These are phyloP conservation scores for Oconnorella tubifera DNA, from an alignment of 2,888 invertebrate species.

Conservation along the genomic window DNA sequence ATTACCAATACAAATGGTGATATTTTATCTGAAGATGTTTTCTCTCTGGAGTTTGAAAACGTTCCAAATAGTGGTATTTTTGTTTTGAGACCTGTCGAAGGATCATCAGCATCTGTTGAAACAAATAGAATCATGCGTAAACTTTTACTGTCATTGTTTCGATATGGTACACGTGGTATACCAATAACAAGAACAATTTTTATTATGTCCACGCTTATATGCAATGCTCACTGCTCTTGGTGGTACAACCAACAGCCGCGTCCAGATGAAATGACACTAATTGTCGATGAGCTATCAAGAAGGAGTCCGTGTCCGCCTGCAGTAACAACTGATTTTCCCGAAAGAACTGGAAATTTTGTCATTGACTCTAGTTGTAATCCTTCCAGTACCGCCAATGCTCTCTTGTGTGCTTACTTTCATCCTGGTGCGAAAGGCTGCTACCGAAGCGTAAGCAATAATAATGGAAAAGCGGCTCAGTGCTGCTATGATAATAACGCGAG, in stretches of 20 bases:
- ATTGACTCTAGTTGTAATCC: conserved; percentile 13
- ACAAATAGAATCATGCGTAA: background rate
- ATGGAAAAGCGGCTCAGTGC: conserved; percentile 5
- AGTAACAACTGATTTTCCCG: conserved; percentile 11
- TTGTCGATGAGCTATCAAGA: conserved; percentile 9
- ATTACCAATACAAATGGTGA: background rate
- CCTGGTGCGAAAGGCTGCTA: conserved; percentile 13
- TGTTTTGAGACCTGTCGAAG: no score
- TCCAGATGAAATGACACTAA: background rate
- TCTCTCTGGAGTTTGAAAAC: background rate
- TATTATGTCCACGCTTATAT: background rate
- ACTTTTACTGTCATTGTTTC: background rate
- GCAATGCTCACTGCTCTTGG: conserved; percentile 1
- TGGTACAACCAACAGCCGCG: conserved; percentile 12
- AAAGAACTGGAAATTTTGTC: conserved; percentile 5
- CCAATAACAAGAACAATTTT: background rate
- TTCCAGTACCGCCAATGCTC: background rate
- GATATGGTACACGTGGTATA: no score
- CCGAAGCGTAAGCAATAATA: conserved; percentile 16
- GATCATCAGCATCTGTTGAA: no score
- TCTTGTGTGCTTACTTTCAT: conserved; percentile 6
- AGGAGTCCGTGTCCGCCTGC: conserved; percentile 16
- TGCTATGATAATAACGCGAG: conserved; percentile 13
- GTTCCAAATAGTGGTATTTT: conserved; percentile 3
- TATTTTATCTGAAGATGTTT: background rate